Base-by-base conservation (phyloP, 92 coral and sea anemone genomes). In the Parazoanthus darwini region DNA sequence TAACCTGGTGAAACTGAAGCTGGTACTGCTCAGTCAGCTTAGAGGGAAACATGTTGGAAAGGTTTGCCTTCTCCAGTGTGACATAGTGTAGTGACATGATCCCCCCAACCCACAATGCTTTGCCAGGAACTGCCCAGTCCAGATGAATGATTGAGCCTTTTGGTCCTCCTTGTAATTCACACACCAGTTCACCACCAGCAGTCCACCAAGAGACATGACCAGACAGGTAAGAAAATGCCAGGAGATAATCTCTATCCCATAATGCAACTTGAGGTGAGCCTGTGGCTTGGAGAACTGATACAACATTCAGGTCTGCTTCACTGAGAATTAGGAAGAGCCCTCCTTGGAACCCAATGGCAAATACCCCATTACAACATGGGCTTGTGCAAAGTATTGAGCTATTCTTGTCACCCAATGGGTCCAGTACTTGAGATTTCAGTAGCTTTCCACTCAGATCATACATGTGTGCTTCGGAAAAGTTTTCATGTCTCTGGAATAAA, bases 151-250 rank as follows among this genome's bases (percentile, higher is more conserved):
- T 89, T 0, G 98, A 95, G 68, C 92, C 94, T 66, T 89, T 91
- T 8, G 98, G 98, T 15, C 94, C 98, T 0, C 96, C 98, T 25
- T 36, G 66, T 13, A 95, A 15, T 76, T 95, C 98, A 90, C 87
- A 88, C n/a, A 93, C 88, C 42, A 92, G 92, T 58, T 90, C 93
- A 74, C 98, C 98, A 29, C 79, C 54, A 36, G 90, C 11, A 7
- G 96, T 89, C 98, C 98, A 95, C 98, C 98, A 95, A 10, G 98
- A 93, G 29, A 95, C 42, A n/a, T 90, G 77, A 63, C 98, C 98
- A 36, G 96, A 93, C 26, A 95, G 90, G 82, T 95, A 95, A 8
- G 98, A 95, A 16, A 86, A 90, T 9, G 96, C 91, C 39, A 95
- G 93, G 26, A 95, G 91, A 74, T 88, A 79, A 38, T 88, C 70